Evolutionary conservation across 1,140 invertebrate genomes (phyloP), one percentile per base, ranked within the genome.

Genomic region (Diprion similis): DNA sequence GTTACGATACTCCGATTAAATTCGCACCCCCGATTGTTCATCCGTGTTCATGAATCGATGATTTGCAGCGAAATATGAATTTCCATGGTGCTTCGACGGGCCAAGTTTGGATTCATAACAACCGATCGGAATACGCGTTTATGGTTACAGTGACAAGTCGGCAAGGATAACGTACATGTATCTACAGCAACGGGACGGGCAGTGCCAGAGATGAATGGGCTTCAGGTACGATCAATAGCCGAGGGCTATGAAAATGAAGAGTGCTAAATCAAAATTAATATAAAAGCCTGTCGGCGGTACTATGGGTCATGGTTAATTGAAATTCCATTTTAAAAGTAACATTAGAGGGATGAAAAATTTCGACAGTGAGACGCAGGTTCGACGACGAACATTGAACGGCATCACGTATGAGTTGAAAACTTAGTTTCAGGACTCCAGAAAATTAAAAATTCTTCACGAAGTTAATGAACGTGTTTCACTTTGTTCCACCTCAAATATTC

Each of bases 181-280:
- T 37, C 2, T 37, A 37, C 24, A 37, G 24, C 24, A 37, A 3
- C 24, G 24, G 24, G 24, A 37, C 24, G 24, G 24, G 24, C 24
- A 37, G 24, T 37, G 24, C 24, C 6, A 8, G 51, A 59, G 51
- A 59, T 59, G 51, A 59, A 59, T 59, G 51, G 24, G 51, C 51
- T 3, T 59, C 51, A 17, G 51, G 51, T 59, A 13, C 51, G 51
- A 59, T 59, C 51, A 59, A 59, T 59, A 59, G 11, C 51, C 51
- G 11, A 59, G 51, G 51, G 24, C 24, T 37, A 37, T 17, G 8
- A 59, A 59, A 59, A 59, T 59, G 51, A 59, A 59, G n/a, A 59
- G 51, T 59, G n/a, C 51, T 59, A 59, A 59, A 59, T 59, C 51
- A 59, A 59, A 15, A 59, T 59, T 59, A 59, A 59, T 59, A 59